Base-by-base conservation (phyloP, 2,888 invertebrate species). In the Rhagophthalmus giganteus region DNA sequence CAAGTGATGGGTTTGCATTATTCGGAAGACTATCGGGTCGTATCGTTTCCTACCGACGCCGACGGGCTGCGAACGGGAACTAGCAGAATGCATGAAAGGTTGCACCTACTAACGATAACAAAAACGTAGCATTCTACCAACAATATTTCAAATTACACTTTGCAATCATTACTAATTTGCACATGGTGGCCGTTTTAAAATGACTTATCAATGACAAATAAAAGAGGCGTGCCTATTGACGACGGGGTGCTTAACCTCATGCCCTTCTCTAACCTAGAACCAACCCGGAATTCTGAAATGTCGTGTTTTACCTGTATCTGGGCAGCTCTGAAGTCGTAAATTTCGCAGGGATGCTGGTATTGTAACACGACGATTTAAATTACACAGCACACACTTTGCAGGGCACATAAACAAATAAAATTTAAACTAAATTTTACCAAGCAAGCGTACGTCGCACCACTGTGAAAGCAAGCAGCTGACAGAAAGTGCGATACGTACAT, bases 401-500 rank as follows among this genome's bases (percentile, higher is more conserved):
- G 69, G 70, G 71, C 73, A 74, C 72, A 71, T 68, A 73, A 74
- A 74, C 69, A 74, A 74, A 73, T 72, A 67, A 73, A 73, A 72
- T 67, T 68, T 61, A 68, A 72, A 73, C 68, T 71, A 73, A 74
- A 73, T 69, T 72, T 70, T 73, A 74, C 73, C 70, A 74, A 74
- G 73, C 73, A 74, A 74, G 74, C 74, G 64, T 68, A 73, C 71
- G 72, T 73, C 81, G 81, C 79, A 82, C 80, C 81, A 79, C 81
- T 80, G 81, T 81, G 81, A 78, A 82, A 74, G 82, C 82, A 81
- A 82, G 82, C 83, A 82, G 82, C 82, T 82, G 83, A 83, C 82
- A 81, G 74, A 73, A 72, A 71, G 62, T 65, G 62, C 64, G 65
- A 62, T 63, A 63, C 63, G 61, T 62, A 60, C 66, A 63, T 64